These are phyloP conservation scores for Muscicapa adusta DNA, from an alignment of 2,113 vertebrate genomes.

Conservation along the genomic window DNA sequence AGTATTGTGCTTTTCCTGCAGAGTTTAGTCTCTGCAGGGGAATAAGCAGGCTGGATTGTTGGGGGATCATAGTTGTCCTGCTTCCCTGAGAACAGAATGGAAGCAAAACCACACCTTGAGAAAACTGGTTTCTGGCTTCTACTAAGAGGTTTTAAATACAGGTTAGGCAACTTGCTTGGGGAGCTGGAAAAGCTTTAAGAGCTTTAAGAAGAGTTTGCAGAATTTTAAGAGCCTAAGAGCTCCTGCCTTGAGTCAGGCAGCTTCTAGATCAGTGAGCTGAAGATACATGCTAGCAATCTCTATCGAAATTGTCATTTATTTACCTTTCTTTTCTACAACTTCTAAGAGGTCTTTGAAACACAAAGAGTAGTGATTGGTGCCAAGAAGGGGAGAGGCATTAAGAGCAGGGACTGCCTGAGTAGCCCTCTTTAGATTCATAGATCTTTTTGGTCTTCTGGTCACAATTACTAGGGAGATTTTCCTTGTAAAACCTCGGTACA, in stretches of 20 bases:
- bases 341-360: background rate
- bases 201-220: background rate
- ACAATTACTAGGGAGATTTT: background rate
- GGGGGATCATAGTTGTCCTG: background rate
- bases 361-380: background rate
- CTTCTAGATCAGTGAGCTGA: background rate
- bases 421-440: background rate
- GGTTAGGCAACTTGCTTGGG: background rate
- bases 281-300: background rate
- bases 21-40: background rate
- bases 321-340: background rate
- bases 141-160: background rate
- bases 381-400: background rate
- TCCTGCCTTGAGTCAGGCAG: background rate
- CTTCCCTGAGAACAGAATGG: background rate
- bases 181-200: background rate
- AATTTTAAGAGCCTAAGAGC: background rate
- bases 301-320: accelerated
- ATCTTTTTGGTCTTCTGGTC: background rate
- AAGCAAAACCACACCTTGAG: background rate
- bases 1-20: background rate
- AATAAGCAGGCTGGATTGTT: background rate
- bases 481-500: background rate
- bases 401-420: background rate
- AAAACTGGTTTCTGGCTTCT: background rate